phyloP scores from a whole-genome alignment of 2,797 vertebrate species.

The Botia kubotai region DNA sequence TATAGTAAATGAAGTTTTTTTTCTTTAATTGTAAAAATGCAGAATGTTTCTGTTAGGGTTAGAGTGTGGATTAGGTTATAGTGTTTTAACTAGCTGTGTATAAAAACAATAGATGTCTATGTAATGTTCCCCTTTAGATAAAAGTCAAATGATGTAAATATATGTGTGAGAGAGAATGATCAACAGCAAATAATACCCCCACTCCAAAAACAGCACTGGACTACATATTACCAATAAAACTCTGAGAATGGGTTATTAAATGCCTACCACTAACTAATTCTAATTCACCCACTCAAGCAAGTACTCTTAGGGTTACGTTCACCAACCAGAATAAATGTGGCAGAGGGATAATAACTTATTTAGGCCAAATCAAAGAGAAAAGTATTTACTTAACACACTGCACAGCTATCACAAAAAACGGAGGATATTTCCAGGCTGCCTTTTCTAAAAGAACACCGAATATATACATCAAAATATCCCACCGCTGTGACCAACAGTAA shows the following conservation, averaged over 20 bases:
- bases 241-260: slow-evolving; percentile 39
- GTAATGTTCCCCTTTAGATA: neutral
- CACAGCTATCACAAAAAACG: neutral
- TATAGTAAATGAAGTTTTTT: too few relatives aligned
- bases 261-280: slow-evolving; percentile 24
- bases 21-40: too few relatives aligned
- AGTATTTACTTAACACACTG: neutral
- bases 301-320: slow-evolving; percentile 17
- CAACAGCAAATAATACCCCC: slow-evolving; percentile 1
- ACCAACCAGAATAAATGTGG: slow-evolving; percentile 27
- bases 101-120: too few relatives aligned
- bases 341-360: slow-evolving; percentile 35
- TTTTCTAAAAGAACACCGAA: neutral
- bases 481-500: neutral
- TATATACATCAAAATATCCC: neutral
- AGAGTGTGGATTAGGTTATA: too few relatives aligned
- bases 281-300: slow-evolving; percentile 37
- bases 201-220: neutral
- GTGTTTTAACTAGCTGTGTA: too few relatives aligned
- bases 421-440: neutral
- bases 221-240: slow-evolving; percentile 15
- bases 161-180: neutral
- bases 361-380: slow-evolving; percentile 11
- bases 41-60: too few relatives aligned
- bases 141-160: neutral